Evolutionary conservation across 2,797 vertebrate species (phyloP), one percentile per base, ranked within the genome.

Genomic region (Synaphobranchus kaupii): DNA sequence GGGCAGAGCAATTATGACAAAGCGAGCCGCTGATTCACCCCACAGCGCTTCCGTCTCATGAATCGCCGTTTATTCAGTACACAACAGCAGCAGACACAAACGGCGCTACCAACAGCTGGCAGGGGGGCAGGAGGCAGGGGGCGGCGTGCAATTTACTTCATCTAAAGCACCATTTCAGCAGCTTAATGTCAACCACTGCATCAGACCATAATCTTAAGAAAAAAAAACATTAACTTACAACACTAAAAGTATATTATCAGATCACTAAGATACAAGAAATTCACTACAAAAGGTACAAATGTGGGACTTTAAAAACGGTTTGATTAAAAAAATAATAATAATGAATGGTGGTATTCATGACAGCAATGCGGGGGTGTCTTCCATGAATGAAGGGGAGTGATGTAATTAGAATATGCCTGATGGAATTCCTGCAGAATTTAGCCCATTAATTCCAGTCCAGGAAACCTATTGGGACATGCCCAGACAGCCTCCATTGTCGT

Each of bases 381-480:
- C 89, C 89, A 91, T 91, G 91, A 94, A 90, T 0, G 10, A 12
- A 89, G 47, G 89, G 83, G 88, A 90, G 89, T 93, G 91, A 92
- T 1, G 87, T 90, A 95, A 93, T 94, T 94, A 92, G 91, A 95
- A 92, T 89, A 94, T 92, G 90, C 88, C 91, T 89, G 92, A 91
- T 90, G 89, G 90, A 81, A 88, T 84, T 92, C 91, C 91, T 94
- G 93, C 91, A 91, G 92, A 94, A 95, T 93, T 94, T 92, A 92
- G 92, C 88, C 90, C 90, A 94, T 97, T 97, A 96, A 93, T 97
- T 97, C 95, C 95, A 97, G 95, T 95, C 94, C 94, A 97, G 91
- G 94, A 96, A 95, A 92, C 93, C 95, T 96, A 96, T 96, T 95
- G 93, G 94, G 94, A 95, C 93, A 93, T 93, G 94, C 91, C 95